phyloP scores from a whole-genome alignment of 2,113 vertebrate species.

The Labeo catla region DNA sequence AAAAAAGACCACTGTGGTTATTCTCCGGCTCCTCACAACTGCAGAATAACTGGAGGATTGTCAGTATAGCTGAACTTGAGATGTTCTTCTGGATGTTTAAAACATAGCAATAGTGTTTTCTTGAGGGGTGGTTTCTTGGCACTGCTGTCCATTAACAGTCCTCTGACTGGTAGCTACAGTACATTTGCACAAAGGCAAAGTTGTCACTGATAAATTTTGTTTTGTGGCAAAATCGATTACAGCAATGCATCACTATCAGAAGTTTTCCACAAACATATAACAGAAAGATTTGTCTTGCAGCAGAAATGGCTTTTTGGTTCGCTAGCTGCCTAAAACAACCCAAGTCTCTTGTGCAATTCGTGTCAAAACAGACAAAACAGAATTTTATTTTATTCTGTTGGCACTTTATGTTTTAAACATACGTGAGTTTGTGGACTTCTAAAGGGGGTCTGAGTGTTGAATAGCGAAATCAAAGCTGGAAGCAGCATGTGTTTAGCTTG shows the following conservation, averaged over 20 bases:
- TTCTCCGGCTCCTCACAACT: background rate
- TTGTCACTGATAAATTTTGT: background rate
- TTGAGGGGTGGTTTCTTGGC: background rate
- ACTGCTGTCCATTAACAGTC: background rate
- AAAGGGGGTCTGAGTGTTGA: slow-evolving; percentile 10
- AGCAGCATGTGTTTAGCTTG: slow-evolving; percentile 23
- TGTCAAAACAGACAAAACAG: background rate
- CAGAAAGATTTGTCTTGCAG: background rate
- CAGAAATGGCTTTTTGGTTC: background rate
- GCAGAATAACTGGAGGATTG: background rate
- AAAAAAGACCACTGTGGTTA: background rate
- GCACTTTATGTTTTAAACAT: slow-evolving; percentile 19
- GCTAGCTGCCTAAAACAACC: background rate
- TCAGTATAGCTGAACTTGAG: background rate
- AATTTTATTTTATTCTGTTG: slow-evolving; percentile 33
- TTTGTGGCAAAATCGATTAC: background rate
- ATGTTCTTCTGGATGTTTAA: background rate
- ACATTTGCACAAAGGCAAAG: background rate
- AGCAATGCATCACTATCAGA: background rate
- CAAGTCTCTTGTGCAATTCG: background rate
- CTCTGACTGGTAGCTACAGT: background rate
- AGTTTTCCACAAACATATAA: slow-evolving; percentile 2
- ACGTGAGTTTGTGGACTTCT: slow-evolving; percentile 27
- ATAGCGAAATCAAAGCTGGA: slow-evolving; percentile 17
- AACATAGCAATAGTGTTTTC: background rate